phyloP scores from a whole-genome alignment of 2,797 vertebrate genomes.

The Prionace glauca region DNA sequence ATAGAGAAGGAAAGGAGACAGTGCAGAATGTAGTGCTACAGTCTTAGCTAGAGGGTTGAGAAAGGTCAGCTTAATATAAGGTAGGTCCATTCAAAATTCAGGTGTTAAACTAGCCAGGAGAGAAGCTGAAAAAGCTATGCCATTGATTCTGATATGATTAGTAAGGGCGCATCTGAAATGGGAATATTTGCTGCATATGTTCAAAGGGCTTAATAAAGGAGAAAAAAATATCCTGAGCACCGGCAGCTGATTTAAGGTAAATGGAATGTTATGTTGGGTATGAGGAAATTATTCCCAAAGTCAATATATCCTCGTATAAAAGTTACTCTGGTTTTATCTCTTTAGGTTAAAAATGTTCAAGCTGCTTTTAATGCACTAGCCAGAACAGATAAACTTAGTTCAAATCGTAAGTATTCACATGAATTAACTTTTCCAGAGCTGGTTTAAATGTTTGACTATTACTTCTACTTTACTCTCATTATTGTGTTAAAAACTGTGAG shows the following conservation, averaged over 20 bases:
- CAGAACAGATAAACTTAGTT: conserved; percentile 78
- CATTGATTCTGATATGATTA: background rate
- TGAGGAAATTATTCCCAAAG: background rate
- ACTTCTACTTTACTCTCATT: background rate
- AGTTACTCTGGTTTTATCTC: conserved; percentile 42
- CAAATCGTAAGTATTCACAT: conserved; percentile 77
- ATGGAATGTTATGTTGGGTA: background rate
- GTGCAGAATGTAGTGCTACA: no score
- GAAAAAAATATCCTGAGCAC: background rate
- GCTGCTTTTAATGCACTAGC: conserved; percentile 95
- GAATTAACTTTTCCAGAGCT: background rate
- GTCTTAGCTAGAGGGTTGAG: no score
- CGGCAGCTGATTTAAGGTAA: background rate
- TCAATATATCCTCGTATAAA: no score
- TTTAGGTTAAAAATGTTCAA: conserved; percentile 80
- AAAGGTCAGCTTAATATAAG: no score
- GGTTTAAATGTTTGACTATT: background rate
- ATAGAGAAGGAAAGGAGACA: no score
- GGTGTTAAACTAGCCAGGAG: background rate
- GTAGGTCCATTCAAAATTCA: no score
- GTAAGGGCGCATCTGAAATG: background rate
- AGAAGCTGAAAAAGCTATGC: background rate
- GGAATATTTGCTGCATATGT: background rate
- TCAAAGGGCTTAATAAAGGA: background rate
- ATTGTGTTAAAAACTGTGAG: background rate